A percentile compares a stretch with the other conserved stretches of the same genome.
These are phyloP conservation scores for Piaya cayana DNA, from an alignment of 2,113 vertebrate species.

Conservation along the genomic window DNA sequence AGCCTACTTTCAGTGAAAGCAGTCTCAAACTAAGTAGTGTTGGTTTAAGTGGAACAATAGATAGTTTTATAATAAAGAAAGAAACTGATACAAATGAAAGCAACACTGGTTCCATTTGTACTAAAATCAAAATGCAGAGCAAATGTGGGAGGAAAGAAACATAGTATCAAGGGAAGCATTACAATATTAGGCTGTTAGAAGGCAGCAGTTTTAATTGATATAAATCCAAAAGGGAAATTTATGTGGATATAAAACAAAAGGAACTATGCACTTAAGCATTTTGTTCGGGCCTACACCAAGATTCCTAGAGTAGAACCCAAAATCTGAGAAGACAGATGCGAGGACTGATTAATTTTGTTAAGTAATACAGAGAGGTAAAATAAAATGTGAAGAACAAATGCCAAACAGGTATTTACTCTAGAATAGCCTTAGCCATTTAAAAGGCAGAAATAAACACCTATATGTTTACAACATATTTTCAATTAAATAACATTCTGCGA, in stretches of 20 bases:
- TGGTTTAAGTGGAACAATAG: background rate
- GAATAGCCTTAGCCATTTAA: background rate
- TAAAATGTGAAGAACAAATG: background rate
- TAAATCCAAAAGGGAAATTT: background rate
- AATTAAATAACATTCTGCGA: background rate
- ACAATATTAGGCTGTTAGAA: background rate
- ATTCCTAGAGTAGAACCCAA: background rate
- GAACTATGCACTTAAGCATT: background rate
- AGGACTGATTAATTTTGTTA: background rate
- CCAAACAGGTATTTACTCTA: background rate
- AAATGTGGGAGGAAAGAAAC: conserved; percentile 8
- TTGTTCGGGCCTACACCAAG: background rate
- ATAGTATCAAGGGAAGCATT: background rate
- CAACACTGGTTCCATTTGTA: background rate
- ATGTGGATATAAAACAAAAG: background rate
- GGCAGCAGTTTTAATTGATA: background rate
- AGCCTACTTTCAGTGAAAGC: background rate
- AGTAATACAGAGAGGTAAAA: background rate
- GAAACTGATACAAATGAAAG: conserved; percentile 11
- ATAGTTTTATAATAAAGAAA: background rate
- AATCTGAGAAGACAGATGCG: background rate
- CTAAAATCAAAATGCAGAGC: conserved; percentile 6
- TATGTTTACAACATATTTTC: background rate
- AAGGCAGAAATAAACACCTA: background rate
- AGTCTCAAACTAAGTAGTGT: conserved; percentile 3